Evolutionary conservation across 2,113 vertebrate species (phyloP).

Genomic region (Nothocercus julius): DNA sequence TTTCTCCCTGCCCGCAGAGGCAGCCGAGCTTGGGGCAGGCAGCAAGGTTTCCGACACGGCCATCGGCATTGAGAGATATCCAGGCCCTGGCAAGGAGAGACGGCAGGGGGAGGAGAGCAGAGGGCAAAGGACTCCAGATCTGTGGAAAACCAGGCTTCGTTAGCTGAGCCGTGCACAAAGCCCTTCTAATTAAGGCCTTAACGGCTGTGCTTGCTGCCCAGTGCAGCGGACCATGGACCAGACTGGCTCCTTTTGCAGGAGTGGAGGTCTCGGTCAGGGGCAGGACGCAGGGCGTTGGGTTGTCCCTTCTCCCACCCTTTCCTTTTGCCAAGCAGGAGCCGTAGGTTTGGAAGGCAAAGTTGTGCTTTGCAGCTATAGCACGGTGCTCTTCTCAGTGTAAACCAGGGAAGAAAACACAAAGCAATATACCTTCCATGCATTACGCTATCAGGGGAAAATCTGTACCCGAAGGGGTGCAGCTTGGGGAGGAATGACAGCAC

Average conservation of each 20-base stretch:
- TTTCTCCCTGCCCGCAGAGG: too few species aligned
- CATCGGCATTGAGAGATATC: neutral
- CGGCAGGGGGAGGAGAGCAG: neutral
- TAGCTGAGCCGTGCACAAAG: neutral
- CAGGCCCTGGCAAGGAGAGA: accelerated
- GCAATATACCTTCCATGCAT: too few species aligned
- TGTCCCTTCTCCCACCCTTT: too few species aligned
- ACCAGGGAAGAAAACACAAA: too few species aligned
- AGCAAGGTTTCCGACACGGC: neutral
- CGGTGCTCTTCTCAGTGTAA: too few species aligned
- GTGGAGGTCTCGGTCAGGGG: too few species aligned
- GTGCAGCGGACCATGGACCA: accelerated
- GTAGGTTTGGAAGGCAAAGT: too few species aligned
- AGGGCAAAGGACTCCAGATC: neutral
- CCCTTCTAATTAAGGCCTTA: neutral
- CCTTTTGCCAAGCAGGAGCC: too few species aligned
- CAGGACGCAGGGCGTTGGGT: accelerated
- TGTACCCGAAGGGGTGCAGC: too few species aligned
- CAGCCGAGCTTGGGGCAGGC: accelerated
- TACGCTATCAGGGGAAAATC: too few species aligned
- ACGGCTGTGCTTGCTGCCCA: neutral
- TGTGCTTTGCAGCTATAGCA: too few species aligned
- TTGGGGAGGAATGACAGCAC: accelerated
- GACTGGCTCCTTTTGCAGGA: neutral
- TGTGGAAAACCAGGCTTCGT: accelerated